Evolutionary conservation across 2,888 invertebrate genomes (phyloP).

Genomic region (Drosophila pseudotalamancana): DNA sequence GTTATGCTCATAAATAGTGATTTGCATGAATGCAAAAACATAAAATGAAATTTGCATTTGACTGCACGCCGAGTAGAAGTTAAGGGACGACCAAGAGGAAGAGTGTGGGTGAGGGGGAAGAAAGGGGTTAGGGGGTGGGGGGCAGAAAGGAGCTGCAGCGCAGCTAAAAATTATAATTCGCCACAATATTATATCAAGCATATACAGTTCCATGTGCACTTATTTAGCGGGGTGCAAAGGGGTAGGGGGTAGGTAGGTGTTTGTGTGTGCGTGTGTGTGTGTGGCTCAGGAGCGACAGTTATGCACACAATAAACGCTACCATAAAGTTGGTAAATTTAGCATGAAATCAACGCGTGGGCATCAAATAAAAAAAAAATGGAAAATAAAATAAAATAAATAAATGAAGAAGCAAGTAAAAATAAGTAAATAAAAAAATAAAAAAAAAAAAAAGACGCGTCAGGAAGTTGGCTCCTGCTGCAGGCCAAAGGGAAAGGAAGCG

Average conservation of each 20-base stretch:
- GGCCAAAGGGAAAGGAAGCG: constrained; percentile 43
- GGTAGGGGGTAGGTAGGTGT: neutral
- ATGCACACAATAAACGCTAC: constrained; percentile 72
- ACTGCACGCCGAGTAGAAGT: constrained; percentile 41
- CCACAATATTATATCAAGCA: constrained; percentile 51
- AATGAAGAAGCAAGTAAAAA: neutral
- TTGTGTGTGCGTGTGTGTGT: too few relatives aligned
- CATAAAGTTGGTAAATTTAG: constrained; percentile 70
- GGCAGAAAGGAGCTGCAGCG: neutral
- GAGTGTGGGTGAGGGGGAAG: too few relatives aligned
- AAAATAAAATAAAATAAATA: neutral
- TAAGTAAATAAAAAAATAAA: neutral
- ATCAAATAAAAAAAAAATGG: constrained; percentile 1
- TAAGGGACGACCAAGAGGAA: too few relatives aligned
- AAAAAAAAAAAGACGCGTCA: constrained; percentile 48
- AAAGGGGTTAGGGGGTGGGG: neutral
- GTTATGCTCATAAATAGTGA: constrained; percentile 63
- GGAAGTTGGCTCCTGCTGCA: constrained; percentile 51
- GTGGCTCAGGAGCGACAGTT: constrained; percentile 62
- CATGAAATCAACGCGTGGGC: constrained; percentile 60
- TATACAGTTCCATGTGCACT: constrained; percentile 4
- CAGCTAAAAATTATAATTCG: constrained; percentile 63
- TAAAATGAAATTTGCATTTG: constrained; percentile 74
- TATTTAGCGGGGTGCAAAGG: neutral
- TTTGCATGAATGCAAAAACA: constrained; percentile 69